Base-by-base conservation (phyloP, 2,888 invertebrate genomes). In the Orchesella flavescens region DNA sequence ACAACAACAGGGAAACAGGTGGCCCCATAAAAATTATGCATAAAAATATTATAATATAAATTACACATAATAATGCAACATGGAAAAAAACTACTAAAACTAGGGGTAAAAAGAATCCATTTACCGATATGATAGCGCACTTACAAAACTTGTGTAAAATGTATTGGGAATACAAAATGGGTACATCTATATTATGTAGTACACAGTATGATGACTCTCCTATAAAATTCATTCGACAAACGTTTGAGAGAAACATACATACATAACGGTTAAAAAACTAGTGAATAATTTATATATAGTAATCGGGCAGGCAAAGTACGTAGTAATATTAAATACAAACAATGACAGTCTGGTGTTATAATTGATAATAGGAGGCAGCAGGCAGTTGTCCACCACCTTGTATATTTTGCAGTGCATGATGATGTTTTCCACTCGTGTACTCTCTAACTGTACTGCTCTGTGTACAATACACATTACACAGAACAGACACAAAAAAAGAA, bases 1-100 rank as follows among this genome's bases (percentile, higher is more conserved):
- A 82, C 81, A 75, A 82, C 81, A 82, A 82, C 81, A 82, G 81
- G 81, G 81, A 82, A 82, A 75, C 81, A 75, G 81, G 81, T 82
- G 81, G 75, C 81, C 81, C 81, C 69, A 82, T 68, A 24, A 63
- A 75, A 34, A 61, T 61, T 61, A 61, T 61, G 23, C 13, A 57
- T 57, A 57, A 19, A 17, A 19, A 57, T 57, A n/a, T 57, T 57
- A 34, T n/a, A n/a, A 57, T 13, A 57, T n/a, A 19, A 57, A 10
- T 17, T 57, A 57, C 19, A 17, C 3, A n/a, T 57, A 57, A n/a
- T 5, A n/a, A 53, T 53, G n/a, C 17, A 57, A 17, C 17, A 57
- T 19, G 17, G 19, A 57, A 57, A 57, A 57, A 10, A 17, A 57
- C 19, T 19, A 61, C 61, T 61, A 34, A n/a, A n/a, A 34, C 34